These are phyloP conservation scores for Tribolium madens DNA, from an alignment of 1,140 invertebrate species.

Conservation along the genomic window DNA sequence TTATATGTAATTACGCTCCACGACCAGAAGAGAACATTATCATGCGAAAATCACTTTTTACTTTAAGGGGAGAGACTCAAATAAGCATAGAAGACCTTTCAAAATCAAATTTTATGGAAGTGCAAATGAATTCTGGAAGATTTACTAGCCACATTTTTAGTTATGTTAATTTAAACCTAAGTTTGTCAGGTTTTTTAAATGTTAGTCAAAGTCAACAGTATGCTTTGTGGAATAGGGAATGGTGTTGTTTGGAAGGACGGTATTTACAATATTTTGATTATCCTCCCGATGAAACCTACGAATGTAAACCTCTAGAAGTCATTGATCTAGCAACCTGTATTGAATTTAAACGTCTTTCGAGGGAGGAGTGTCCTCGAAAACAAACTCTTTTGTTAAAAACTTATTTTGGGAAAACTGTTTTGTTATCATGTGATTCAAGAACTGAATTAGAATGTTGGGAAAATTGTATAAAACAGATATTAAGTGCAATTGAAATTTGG, in stretches of 20 bases:
- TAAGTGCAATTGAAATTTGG: neutral
- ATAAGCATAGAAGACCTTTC: neutral
- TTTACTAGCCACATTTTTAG: neutral
- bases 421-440: neutral
- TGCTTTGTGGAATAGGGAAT: neutral
- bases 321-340: neutral
- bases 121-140: neutral
- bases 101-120: neutral
- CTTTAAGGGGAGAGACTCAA: neutral
- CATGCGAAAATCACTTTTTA: neutral
- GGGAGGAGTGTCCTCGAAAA: neutral
- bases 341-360: neutral
- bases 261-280: neutral
- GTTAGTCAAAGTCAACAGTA: neutral
- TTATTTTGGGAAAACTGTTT: neutral
- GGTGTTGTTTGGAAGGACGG: neutral
- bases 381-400: neutral
- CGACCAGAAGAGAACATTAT: neutral
- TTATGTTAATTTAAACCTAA: neutral
- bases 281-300: neutral
- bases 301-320: neutral
- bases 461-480: neutral
- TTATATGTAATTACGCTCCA: neutral
- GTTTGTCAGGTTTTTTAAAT: neutral
- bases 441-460: neutral